Evolutionary conservation across 2,888 invertebrate species (phyloP), one percentile per base, ranked within the genome.

Genomic region (Mesopsocus fuscifrons): DNA sequence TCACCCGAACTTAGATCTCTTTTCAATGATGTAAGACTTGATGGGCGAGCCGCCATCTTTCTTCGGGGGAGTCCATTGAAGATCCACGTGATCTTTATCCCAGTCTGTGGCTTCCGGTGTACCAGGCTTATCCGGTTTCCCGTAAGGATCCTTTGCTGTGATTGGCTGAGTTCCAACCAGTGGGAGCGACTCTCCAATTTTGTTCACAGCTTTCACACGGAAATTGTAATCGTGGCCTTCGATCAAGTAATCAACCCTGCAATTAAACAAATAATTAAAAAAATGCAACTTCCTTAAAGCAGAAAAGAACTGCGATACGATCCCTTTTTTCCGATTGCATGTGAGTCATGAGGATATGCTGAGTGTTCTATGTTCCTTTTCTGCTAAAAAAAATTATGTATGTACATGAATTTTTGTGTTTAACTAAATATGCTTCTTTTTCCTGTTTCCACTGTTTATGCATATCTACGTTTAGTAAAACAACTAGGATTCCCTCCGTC

Each of bases 141-240:
- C 80, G 60, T 77, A 94, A 41, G 92, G 94, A 72, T 94, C 92
- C 59, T 92, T 91, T 15, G 89, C 92, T 0, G 88, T 85, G 51
- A 94, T 80, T 2, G 83, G 73, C 55, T 85, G 81, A 45, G 74
- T 70, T 2, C 85, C 83, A 6, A 73, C 71, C 13, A 92, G 66
- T 2, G 89, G 89, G 47, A 74, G 68, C 0, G 92, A 92, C 60
- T 91, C 88, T 2, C 94, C 94, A 55, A 83, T 85, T 53, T 88
- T 83, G 58, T 94, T 95, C 3, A 91, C 87, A 15, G 94, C 94
- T 45, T 82, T 77, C 0, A 94, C 87, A 30, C 94, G 71, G 74
- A 94, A 92, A 57, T 85, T 88, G 60, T 94, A 94, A 53, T 91
- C 88, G 56, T 94, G 92, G 23, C 85, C 87, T 64, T 92, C 92